Conservation (phyloP, 2,888 invertebrate species). For the Gibbula magus region DNA sequence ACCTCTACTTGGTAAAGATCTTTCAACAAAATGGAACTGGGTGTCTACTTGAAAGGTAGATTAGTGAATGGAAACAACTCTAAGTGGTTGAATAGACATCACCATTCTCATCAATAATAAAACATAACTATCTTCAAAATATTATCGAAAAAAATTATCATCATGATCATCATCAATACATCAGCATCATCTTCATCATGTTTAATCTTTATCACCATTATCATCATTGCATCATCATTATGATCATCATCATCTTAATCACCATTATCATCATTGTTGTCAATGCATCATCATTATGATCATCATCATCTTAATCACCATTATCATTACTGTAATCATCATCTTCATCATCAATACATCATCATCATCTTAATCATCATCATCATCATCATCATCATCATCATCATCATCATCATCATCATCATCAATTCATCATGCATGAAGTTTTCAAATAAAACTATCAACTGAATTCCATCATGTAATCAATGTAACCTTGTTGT, state of each 20-base stretch:
- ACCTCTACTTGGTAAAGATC: too few species aligned
- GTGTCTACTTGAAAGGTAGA: too few species aligned
- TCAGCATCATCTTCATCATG: not conserved
- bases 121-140: too few species aligned
- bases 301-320: not conserved
- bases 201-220: not conserved
- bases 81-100: not conserved
- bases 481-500: too few species aligned
- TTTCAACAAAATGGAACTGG: too few species aligned
- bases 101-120: too few species aligned
- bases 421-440: not conserved
- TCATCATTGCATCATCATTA: not conserved
- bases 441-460: not conserved
- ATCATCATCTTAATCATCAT: not conserved
- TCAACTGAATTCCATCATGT: too few species aligned
- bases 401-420: not conserved
- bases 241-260: not conserved
- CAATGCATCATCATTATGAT: not conserved
- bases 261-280: not conserved
- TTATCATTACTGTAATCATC: not conserved
- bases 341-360: not conserved
- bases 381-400: not conserved
- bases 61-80: not conserved
- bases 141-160: too few species aligned
- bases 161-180: not conserved